Base-by-base conservation (phyloP, 1,140 invertebrate genomes). In the Pseudomyrmex pallidus region DNA sequence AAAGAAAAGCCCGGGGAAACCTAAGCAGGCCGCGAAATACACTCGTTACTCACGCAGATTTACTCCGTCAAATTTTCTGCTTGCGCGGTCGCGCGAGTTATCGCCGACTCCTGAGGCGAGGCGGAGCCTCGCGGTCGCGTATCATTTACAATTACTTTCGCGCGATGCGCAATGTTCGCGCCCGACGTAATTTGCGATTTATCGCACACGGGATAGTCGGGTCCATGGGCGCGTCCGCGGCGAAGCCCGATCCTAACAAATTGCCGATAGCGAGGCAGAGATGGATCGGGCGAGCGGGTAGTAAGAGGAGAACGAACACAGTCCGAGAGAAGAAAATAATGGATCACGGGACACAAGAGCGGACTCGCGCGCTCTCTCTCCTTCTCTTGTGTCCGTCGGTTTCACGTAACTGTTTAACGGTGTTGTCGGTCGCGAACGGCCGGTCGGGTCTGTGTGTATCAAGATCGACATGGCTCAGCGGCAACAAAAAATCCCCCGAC, bases 341-440 rank as follows among this genome's bases (percentile, higher is more conserved):
- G 57, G 72, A 57, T 52, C 56, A 48, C 64, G 52, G 20, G 17
- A 80, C 66, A 80, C 66, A 56, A 15, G 72, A 77, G 57, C n/a
- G 50, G 35, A 17, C 12, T 48, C 35, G 35, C 35, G 50, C 35
- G 48, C 56, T 48, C 59, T 66, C 56, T 17, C 44, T 35, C n/a
- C n/a, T 35, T 35, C 35, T 35, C 35, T 35, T 5, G 35, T 35
- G 67, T 17, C 22, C 17, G 22, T 88, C 66, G 82, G 86, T 87
- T 72, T 85, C 76, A 73, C 85, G 70, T 70, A 83, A 87, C 85
- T 83, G 87, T 35, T 87, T 88, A 88, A 82, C 83, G 74, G 78
- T 67, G 72, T 86, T 63, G 84, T 84, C 84, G 86, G 83, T 70
- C 5, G 35, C 35, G 5, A 35, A 35, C 73, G 64, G n/a, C n/a